phyloP scores from a whole-genome alignment of 2,888 invertebrate species.

The Macaria liturata region DNA sequence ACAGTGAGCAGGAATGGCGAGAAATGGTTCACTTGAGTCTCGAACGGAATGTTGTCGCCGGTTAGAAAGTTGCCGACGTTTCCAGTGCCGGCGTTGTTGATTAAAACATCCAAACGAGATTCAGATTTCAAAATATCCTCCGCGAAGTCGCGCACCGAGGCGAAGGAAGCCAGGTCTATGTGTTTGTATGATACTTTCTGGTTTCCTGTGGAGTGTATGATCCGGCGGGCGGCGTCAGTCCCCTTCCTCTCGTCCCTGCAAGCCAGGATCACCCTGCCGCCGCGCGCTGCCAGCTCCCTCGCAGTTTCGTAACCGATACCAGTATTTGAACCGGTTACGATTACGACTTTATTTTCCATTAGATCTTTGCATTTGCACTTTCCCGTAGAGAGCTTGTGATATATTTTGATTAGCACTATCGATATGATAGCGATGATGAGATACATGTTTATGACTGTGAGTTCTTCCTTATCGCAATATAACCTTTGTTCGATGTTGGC shows the following conservation, averaged over 20 bases:
- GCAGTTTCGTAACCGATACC: constrained; percentile 62
- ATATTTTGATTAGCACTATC: constrained; percentile 33
- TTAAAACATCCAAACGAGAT: constrained; percentile 87
- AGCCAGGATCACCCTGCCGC: constrained; percentile 79
- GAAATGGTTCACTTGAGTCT: constrained; percentile 94
- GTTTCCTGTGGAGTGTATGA: constrained; percentile 85
- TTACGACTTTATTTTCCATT: constrained; percentile 54
- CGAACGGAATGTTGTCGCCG: constrained; percentile 91
- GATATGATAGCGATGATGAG: constrained; percentile 24
- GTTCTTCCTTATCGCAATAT: background rate
- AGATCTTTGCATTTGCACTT: constrained; percentile 38
- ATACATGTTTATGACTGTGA: constrained; percentile 24
- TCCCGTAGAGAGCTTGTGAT: constrained; percentile 40
- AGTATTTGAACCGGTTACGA: constrained; percentile 59
- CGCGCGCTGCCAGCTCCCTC: constrained; percentile 66
- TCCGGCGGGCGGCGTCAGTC: constrained; percentile 76
- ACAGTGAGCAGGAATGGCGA: constrained; percentile 95
- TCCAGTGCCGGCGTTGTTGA: constrained; percentile 93
- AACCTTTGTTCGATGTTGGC: background rate
- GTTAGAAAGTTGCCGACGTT: constrained; percentile 85
- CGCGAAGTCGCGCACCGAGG: constrained; percentile 90
- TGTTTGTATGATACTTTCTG: constrained; percentile 85
- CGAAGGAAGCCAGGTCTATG: constrained; percentile 87
- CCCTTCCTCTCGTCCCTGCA: constrained; percentile 67
- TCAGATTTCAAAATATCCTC: constrained; percentile 87